Evolutionary conservation across 2,797 vertebrate species (phyloP).

Genomic region (Sciurus carolinensis): DNA sequence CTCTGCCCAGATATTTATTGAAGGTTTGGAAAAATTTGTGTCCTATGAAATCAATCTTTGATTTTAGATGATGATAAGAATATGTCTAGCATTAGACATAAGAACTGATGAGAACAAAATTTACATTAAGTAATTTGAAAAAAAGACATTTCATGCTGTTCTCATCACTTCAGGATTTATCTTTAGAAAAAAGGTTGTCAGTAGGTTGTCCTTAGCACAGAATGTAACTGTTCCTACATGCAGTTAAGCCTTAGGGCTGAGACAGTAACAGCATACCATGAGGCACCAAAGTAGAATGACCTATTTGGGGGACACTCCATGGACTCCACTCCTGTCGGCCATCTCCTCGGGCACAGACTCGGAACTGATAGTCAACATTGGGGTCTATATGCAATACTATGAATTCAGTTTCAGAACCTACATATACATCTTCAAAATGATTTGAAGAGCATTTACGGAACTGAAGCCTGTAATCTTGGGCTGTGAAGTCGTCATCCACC

Average conservation of each 20-base stretch:
- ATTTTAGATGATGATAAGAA: conserved; percentile 23
- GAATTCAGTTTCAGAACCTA: conserved; percentile 95
- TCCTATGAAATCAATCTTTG: not conserved
- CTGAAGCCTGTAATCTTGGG: conserved; percentile 96
- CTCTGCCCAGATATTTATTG: not conserved
- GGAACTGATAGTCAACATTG: conserved; percentile 94
- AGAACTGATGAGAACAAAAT: conserved; percentile 58
- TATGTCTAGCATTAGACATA: not conserved
- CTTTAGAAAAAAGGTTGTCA: not conserved
- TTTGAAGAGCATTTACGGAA: conserved; percentile 91
- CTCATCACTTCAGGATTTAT: not conserved
- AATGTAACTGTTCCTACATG: not conserved
- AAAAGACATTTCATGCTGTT: not conserved
- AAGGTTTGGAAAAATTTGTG: conserved; percentile 21
- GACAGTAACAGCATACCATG: conserved; percentile 91
- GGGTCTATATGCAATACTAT: conserved; percentile 96
- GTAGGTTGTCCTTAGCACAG: not conserved
- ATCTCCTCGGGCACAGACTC: conserved; percentile 96
- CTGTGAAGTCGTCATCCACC: conserved; percentile 97
- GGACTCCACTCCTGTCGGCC: conserved; percentile 98
- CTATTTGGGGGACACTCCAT: conserved; percentile 95
- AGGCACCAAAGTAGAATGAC: conserved; percentile 93
- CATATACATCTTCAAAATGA: conserved; percentile 96
- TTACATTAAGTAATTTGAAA: not conserved
- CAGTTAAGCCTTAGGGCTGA: not conserved